Conservation (phyloP, 1,140 invertebrate genomes). For the Temnothorax curvispinosus region DNA sequence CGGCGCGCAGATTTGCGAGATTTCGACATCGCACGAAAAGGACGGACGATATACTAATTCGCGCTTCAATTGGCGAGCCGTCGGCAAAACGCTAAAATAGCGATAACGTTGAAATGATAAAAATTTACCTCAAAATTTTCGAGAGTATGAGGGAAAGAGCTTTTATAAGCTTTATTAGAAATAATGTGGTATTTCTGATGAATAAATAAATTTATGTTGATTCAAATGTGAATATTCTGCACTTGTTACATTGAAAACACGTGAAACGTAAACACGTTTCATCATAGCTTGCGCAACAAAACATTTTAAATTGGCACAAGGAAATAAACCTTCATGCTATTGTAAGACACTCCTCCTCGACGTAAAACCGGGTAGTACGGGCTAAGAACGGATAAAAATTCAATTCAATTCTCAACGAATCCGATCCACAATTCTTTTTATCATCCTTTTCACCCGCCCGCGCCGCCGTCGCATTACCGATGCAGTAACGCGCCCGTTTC, state of each 20-base stretch:
- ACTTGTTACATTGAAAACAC: background rate
- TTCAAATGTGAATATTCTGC: background rate
- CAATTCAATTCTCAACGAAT: constrained; percentile 71
- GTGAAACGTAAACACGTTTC: background rate
- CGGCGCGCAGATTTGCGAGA: background rate
- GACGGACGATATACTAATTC: background rate
- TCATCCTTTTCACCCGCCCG: constrained; percentile 22
- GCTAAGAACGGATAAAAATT: constrained; percentile 7
- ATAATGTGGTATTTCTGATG: background rate
- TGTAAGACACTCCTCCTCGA: background rate
- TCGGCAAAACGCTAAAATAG: background rate
- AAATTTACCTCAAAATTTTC: background rate
- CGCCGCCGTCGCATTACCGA: constrained; percentile 55
- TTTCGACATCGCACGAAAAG: background rate
- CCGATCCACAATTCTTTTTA: constrained; percentile 45
- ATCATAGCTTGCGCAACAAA: background rate
- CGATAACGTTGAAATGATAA: background rate
- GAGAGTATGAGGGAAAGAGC: background rate
- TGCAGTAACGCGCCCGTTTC: constrained; percentile 57
- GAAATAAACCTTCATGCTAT: constrained; percentile 8
- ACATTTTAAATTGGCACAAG: background rate
- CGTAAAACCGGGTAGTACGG: background rate
- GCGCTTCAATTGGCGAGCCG: background rate
- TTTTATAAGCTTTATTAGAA: background rate
- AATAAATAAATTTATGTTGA: background rate